Conservation (phyloP, 1,140 invertebrate species). For the Mylabris phalerata region DNA sequence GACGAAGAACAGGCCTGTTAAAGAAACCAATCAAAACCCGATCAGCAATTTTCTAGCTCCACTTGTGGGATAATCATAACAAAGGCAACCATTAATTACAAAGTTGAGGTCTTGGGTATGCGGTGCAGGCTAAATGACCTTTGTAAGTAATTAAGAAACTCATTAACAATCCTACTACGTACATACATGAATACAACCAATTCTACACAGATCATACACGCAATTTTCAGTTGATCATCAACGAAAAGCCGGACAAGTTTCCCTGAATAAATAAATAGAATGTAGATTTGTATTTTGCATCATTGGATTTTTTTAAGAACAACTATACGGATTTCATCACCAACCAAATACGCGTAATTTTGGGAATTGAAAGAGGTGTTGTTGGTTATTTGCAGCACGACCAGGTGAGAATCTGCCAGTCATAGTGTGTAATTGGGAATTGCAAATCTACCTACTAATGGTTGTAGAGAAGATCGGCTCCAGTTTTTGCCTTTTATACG, state of each 20-base stretch:
- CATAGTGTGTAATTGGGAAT: conserved; percentile 12
- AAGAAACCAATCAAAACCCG: conserved; percentile 36
- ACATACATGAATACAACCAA: not conserved
- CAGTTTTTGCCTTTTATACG: not conserved
- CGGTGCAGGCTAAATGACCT: conserved; percentile 28
- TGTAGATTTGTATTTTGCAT: too few relatives aligned
- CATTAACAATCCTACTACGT: conserved; percentile 32
- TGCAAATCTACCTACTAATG: conserved; percentile 11
- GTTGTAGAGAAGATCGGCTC: not conserved
- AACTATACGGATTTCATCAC: too few relatives aligned
- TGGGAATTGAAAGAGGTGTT: too few relatives aligned
- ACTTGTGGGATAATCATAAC: conserved; percentile 38
- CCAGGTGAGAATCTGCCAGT: not conserved
- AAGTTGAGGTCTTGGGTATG: conserved; percentile 26
- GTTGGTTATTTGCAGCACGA: too few relatives aligned
- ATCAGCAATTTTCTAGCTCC: conserved; percentile 38
- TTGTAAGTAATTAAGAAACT: conserved; percentile 33
- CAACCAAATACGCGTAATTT: too few relatives aligned
- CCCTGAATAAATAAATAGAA: too few relatives aligned
- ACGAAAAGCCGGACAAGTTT: too few relatives aligned
- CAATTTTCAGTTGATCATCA: too few relatives aligned
- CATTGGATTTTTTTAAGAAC: too few relatives aligned
- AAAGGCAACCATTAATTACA: conserved; percentile 38
- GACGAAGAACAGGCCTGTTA: conserved; percentile 24
- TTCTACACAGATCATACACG: too few relatives aligned